Evolutionary conservation across 2,888 invertebrate species (phyloP).

Genomic region (Cerastis rubricosa): DNA sequence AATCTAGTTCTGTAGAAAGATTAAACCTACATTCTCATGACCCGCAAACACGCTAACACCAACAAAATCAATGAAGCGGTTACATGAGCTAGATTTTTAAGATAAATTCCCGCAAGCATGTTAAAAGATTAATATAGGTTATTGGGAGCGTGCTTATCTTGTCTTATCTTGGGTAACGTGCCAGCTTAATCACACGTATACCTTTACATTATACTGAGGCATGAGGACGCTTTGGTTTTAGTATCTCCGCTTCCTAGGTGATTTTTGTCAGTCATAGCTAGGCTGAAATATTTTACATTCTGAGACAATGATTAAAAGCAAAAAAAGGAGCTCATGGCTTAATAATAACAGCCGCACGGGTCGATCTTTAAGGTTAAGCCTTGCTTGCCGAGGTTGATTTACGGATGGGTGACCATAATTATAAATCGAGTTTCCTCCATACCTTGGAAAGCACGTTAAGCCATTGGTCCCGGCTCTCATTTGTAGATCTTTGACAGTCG

Average conservation of each 20-base stretch:
- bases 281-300: not conserved
- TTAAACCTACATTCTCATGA: not conserved
- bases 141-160: conserved; percentile 37
- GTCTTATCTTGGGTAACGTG: conserved; percentile 26
- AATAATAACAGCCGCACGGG: too few species aligned
- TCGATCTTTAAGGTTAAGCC: too few species aligned
- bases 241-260: not conserved
- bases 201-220: not conserved
- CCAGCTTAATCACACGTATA: not conserved
- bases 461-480: too few species aligned
- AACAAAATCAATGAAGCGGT: conserved; percentile 46
- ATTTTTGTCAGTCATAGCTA: not conserved
- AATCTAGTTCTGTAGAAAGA: not conserved
- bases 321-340: too few species aligned
- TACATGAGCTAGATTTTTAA: conserved; percentile 36
- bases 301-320: too few species aligned
- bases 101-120: conserved; percentile 27
- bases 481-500: too few species aligned
- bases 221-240: not conserved
- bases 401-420: too few species aligned
- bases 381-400: too few species aligned
- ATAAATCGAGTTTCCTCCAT: too few species aligned
- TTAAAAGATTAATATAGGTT: conserved; percentile 37
- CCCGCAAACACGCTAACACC: conserved; percentile 24
- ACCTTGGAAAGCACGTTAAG: too few species aligned